phyloP scores from a whole-genome alignment of 2,113 vertebrate genomes.

The Agapornis roseicollis region DNA sequence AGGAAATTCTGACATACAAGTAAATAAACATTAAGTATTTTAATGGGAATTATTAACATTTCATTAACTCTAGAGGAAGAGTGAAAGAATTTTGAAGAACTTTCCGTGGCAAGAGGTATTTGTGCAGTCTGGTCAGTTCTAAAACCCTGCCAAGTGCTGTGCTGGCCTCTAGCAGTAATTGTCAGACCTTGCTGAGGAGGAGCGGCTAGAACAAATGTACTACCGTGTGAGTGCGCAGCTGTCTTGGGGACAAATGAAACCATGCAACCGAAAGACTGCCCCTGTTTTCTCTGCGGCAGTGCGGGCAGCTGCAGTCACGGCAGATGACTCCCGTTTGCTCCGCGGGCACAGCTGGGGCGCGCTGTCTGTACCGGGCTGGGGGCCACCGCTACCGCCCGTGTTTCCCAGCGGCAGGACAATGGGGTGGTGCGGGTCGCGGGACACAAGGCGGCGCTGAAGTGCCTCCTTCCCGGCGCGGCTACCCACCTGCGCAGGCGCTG shows the following conservation, averaged over 20 bases:
- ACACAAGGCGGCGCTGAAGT: neutral
- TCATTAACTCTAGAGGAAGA: neutral
- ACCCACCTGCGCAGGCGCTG: neutral
- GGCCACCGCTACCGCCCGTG: too few species aligned
- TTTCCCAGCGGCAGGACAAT: rapidly evolving
- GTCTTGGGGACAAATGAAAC: neutral
- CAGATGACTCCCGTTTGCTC: neutral
- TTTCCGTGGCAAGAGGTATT: neutral
- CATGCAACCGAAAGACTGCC: rapidly evolving
- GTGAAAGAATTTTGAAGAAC: neutral
- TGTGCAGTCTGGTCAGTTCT: neutral
- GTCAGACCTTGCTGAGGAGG: neutral
- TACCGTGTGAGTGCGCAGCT: rapidly evolving
- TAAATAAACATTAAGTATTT: neutral
- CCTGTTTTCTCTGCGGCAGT: neutral
- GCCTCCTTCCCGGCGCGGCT: too few species aligned
- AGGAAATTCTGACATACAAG: rapidly evolving
- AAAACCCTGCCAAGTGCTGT: neutral
- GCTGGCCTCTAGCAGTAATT: rapidly evolving
- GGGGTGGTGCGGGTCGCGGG: neutral
- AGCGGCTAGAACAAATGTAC: rapidly evolving
- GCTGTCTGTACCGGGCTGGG: neutral
- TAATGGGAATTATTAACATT: neutral
- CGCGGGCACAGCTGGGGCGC: neutral
- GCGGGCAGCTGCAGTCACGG: neutral